Percentiles rank a stretch among this genome's conserved stretches.
These are phyloP conservation scores for Alauda arvensis DNA, from an alignment of 2,797 vertebrate species.

Conservation along the genomic window DNA sequence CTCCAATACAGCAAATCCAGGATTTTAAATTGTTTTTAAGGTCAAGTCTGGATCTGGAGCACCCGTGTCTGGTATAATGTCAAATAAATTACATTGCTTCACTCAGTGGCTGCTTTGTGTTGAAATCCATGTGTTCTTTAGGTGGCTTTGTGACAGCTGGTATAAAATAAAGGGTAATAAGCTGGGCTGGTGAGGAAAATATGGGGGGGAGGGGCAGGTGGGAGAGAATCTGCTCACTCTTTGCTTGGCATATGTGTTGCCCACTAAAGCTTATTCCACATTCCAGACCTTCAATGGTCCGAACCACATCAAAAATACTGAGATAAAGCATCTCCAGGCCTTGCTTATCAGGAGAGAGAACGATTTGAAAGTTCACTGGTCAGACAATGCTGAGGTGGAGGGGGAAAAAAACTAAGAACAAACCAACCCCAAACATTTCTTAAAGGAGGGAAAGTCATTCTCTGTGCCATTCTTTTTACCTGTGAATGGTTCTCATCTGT, in stretches of 20 bases:
- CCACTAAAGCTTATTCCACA: not conserved
- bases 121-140: not conserved
- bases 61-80: constrained; percentile 23
- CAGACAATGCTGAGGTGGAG: not conserved
- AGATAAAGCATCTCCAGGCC: not conserved
- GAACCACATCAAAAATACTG: not conserved
- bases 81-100: constrained; percentile 50
- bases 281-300: not conserved
- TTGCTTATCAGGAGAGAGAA: not conserved
- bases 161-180: not conserved
- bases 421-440: not conserved
- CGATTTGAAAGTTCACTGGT: not conserved
- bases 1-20: constrained; percentile 6
- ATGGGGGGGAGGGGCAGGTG: not conserved
- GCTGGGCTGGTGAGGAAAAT: not conserved
- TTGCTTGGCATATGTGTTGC: not conserved
- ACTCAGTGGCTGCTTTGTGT: constrained; percentile 40
- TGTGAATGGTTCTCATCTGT: not conserved
- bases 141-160: not conserved
- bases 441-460: not conserved
- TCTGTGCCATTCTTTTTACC: not conserved
- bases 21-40: constrained; percentile 15
- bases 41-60: constrained; percentile 29
- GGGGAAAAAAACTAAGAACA: not conserved
- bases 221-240: not conserved